These are phyloP conservation scores for Dynastes tityus DNA, from an alignment of 2,888 invertebrate species.

Conservation along the genomic window DNA sequence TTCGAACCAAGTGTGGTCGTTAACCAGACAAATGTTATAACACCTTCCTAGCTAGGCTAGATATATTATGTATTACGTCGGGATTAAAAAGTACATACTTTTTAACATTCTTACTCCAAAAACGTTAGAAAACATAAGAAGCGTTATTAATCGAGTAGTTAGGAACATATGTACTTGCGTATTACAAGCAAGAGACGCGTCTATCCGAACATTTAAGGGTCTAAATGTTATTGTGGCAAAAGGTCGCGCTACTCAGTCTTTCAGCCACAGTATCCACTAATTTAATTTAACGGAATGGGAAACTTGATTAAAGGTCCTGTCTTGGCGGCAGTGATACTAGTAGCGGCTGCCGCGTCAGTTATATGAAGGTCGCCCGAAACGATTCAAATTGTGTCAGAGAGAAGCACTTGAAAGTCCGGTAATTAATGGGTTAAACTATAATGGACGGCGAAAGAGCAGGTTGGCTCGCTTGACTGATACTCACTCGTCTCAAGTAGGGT, in stretches of 20 bases:
- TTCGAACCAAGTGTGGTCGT: too few relatives aligned
- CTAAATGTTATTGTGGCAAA: slow-evolving; percentile 36
- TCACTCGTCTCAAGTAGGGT: slow-evolving; percentile 70
- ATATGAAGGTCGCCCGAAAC: slow-evolving; percentile 23
- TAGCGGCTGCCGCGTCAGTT: not conserved
- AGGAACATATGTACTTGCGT: not conserved
- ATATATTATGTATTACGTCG: too few relatives aligned
- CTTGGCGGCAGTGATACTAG: not conserved
- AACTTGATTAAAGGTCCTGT: slow-evolving; percentile 40
- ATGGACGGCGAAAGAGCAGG: slow-evolving; percentile 40
- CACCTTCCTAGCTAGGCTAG: too few relatives aligned
- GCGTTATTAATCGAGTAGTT: not conserved
- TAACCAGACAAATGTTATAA: too few relatives aligned
- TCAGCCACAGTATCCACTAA: slow-evolving; percentile 35
- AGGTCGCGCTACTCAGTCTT: slow-evolving; percentile 32
- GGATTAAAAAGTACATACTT: too few relatives aligned
- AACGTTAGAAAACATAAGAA: too few relatives aligned
- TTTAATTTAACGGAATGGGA: slow-evolving; percentile 44
- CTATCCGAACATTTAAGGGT: slow-evolving; percentile 25
- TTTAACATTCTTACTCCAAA: too few relatives aligned
- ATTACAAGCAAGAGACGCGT: not conserved
- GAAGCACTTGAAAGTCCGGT: slow-evolving; percentile 36
- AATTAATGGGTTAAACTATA: slow-evolving; percentile 45
- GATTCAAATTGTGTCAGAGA: slow-evolving; percentile 40
- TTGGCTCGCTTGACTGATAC: slow-evolving; percentile 54